phyloP scores from a whole-genome alignment of 92 coral and sea anemone genomes.

The Palythoa heliodiscus region DNA sequence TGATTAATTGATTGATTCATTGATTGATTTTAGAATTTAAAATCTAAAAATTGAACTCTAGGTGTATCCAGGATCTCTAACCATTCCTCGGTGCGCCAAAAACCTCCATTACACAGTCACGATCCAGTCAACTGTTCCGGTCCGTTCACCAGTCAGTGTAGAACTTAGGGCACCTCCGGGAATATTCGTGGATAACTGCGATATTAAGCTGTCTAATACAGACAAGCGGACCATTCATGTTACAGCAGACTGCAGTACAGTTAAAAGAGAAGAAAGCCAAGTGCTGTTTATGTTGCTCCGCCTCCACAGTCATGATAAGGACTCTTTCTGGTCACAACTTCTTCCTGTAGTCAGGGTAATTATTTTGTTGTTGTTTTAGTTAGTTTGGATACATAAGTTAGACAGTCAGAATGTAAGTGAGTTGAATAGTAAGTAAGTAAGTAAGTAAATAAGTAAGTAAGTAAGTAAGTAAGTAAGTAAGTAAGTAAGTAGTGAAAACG shows the following conservation, averaged over 20 bases:
- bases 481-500: too few relatives aligned
- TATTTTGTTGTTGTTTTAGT: not conserved
- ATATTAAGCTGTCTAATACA: slow-evolving; percentile 28
- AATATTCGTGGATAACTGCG: slow-evolving; percentile 20
- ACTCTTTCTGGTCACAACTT: slow-evolving; percentile 14
- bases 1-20: too few relatives aligned
- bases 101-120: slow-evolving; percentile 17
- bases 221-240: slow-evolving; percentile 31
- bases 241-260: slow-evolving; percentile 28
- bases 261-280: slow-evolving; percentile 4
- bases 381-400: too few relatives aligned
- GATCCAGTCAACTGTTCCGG: slow-evolving; percentile 35
- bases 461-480: too few relatives aligned
- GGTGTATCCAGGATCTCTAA: slow-evolving; percentile 26
- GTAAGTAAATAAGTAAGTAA: too few relatives aligned
- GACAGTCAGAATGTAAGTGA: too few relatives aligned
- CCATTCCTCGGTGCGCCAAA: slow-evolving; percentile 5
- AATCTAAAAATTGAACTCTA: not conserved
- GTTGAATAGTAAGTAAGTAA: too few relatives aligned
- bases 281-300: not conserved
- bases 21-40: too few relatives aligned
- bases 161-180: slow-evolving; percentile 28
- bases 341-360: slow-evolving; percentile 34
- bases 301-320: slow-evolving; percentile 18
- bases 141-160: slow-evolving; percentile 30